Percentiles rank a stretch among this genome's conserved stretches.
Evolutionary conservation across 2,888 invertebrate species (phyloP).

Genomic region (Lepidonotus clava): DNA sequence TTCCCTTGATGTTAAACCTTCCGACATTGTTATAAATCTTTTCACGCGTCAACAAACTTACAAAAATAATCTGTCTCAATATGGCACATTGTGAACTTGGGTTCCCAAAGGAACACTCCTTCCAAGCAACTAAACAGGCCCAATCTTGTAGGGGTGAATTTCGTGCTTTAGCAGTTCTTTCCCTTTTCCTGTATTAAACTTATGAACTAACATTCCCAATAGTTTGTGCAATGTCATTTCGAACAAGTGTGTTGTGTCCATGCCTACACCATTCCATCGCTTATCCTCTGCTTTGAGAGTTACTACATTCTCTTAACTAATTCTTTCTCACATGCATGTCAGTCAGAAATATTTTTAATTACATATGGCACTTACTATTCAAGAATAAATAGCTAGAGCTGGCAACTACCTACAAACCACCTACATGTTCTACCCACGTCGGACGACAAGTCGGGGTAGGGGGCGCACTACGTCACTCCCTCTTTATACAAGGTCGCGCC

Average conservation of each 20-base stretch:
- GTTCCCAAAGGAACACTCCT: slow-evolving; percentile 39
- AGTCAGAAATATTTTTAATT: slow-evolving; percentile 46
- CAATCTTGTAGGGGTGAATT: neutral
- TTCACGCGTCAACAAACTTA: slow-evolving; percentile 38
- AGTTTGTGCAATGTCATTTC: slow-evolving; percentile 32
- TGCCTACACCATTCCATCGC: slow-evolving; percentile 41
- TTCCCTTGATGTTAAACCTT: slow-evolving; percentile 5
- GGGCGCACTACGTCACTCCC: slow-evolving; percentile 22
- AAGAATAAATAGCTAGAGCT: slow-evolving; percentile 52
- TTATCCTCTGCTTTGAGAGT: slow-evolving; percentile 6
- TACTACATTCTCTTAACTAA: slow-evolving; percentile 7
- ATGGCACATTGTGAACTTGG: slow-evolving; percentile 48
- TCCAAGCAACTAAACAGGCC: slow-evolving; percentile 45
- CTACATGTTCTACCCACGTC: slow-evolving; percentile 37
- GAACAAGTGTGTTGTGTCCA: slow-evolving; percentile 28
- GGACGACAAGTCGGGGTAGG: slow-evolving; percentile 6
- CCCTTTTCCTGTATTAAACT: slow-evolving; percentile 3
- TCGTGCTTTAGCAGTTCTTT: slow-evolving; percentile 6
- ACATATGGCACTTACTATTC: slow-evolving; percentile 54
- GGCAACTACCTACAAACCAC: slow-evolving; percentile 27
- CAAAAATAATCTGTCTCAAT: slow-evolving; percentile 53
- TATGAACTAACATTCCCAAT: slow-evolving; percentile 13
- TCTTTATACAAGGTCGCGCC: neutral
- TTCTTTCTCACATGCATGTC: slow-evolving; percentile 32
- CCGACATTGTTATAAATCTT: neutral